Evolutionary conservation across 2,797 vertebrate genomes (phyloP), one percentile per base, ranked within the genome.

Genomic region (Epinephelus malabaricus): DNA sequence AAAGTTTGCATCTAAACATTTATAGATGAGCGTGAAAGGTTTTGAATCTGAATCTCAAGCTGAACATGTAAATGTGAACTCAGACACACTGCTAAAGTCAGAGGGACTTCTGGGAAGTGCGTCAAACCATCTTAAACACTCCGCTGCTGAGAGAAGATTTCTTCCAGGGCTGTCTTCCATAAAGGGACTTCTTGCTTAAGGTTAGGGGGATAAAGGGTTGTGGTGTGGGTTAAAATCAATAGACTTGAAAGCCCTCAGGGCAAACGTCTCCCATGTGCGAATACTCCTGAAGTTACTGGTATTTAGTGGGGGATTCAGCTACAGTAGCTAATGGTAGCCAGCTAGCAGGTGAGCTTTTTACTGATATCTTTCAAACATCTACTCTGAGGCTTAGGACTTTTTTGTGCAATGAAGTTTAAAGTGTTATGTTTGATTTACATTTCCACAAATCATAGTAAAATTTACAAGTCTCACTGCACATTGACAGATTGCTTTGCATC

Each of bases 1-100:
- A 15, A 27, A n/a, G 15, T 50, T 69, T 63, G 14, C 9, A 17
- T 8, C 3, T 17, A 27, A 72, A 56, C 18, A 59, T 73, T 30
- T 79, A 10, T 54, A 30, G 59, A 60, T 34, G 58, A 65, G 73
- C 38, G 12, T 45, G 69, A 3, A 5, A 60, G 75, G 27, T 58
- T 12, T 0, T 43, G 15, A 51, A 55, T 6, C 40, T 13, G 6
- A 47, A 4, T 67, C 13, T 55, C 6, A 14, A 53, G 45, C 25
- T 61, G 49, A 27, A 12, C 6, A 25, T 40, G 14, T 62, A 17
- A 40, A 34, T 47, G 38, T 65, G 34, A 4, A 5, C n/a, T 40
- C 63, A 50, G 17, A 76, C 58, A 54, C 50, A 27, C 43, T 2
- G 15, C 47, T 34, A 17, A 46, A 66, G 43, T 46, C 25, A 43